phyloP scores from a whole-genome alignment of 2,888 invertebrate species.

The Machimus rusticus region DNA sequence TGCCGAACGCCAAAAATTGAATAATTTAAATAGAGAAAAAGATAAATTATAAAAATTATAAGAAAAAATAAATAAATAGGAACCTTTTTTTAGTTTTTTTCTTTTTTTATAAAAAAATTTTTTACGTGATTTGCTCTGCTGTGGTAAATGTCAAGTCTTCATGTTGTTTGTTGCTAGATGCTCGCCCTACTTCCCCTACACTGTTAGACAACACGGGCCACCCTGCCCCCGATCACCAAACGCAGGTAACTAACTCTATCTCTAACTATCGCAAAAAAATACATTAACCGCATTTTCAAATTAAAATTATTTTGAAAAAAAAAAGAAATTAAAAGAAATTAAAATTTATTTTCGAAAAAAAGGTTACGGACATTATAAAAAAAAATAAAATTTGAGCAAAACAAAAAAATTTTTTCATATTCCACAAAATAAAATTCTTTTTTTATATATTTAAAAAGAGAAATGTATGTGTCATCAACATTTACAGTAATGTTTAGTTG shows the following conservation, averaged over 20 bases:
- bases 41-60: conserved; percentile 25
- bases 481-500: conserved; percentile 41
- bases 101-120: conserved; percentile 49
- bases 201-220: conserved; percentile 87
- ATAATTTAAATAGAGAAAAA: conserved; percentile 40
- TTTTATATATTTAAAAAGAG: conserved; percentile 1
- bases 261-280: conserved; percentile 46
- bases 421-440: conserved; percentile 13
- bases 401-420: conserved; percentile 31
- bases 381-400: conserved; percentile 30
- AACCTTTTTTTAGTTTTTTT: conserved; percentile 52
- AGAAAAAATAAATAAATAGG: neutral
- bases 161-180: conserved; percentile 95
- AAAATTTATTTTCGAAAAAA: conserved; percentile 34
- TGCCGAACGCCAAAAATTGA: conserved; percentile 46
- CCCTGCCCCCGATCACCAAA: conserved; percentile 76
- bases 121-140: conserved; percentile 59
- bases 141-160: conserved; percentile 65
- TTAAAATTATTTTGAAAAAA: conserved; percentile 7
- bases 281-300: conserved; percentile 38
- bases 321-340: neutral
- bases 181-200: conserved; percentile 88
- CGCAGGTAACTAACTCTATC: conserved; percentile 69
- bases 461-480: conserved; percentile 44
- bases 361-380: neutral